Percentiles rank a stretch among this genome's conserved stretches.
Conservation (phyloP, 2,888 invertebrate genomes). For the Dioctria rufipes region DNA sequence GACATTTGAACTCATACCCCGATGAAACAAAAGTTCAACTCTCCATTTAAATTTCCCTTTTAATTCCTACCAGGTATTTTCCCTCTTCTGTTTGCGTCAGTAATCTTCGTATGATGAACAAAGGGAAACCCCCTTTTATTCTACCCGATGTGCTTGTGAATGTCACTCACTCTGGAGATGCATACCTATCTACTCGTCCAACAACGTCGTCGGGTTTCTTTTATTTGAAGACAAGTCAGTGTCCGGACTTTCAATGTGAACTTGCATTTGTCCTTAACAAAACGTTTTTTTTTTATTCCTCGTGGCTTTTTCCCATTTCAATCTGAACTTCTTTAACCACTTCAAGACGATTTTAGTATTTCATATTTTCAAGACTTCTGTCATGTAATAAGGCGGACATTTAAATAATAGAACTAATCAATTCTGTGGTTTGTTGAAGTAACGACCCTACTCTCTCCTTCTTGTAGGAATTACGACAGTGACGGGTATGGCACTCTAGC, state of each 20-base stretch:
- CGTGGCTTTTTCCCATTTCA: background rate
- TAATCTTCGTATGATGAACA: conserved; percentile 3
- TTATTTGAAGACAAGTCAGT: background rate
- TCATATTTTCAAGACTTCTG: background rate
- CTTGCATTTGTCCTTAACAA: background rate
- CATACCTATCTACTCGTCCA: background rate
- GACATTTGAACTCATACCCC: background rate
- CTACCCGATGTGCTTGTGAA: background rate
- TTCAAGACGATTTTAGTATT: background rate
- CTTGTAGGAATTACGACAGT: background rate
- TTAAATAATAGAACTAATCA: background rate
- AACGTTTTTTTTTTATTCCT: background rate
- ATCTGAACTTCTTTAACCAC: background rate
- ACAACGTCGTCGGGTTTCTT: background rate
- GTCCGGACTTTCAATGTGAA: background rate
- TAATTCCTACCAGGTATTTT: conserved; percentile 6
- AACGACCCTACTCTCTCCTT: background rate
- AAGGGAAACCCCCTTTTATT: background rate
- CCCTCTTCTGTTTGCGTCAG: background rate
- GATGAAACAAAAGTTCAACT: background rate
- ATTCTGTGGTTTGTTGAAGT: background rate
- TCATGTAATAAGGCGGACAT: background rate
- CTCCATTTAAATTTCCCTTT: background rate
- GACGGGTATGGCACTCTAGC: background rate
- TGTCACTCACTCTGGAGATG: background rate